Evolutionary conservation across 2,888 invertebrate genomes (phyloP).

Genomic region (Tinea semifulvella): DNA sequence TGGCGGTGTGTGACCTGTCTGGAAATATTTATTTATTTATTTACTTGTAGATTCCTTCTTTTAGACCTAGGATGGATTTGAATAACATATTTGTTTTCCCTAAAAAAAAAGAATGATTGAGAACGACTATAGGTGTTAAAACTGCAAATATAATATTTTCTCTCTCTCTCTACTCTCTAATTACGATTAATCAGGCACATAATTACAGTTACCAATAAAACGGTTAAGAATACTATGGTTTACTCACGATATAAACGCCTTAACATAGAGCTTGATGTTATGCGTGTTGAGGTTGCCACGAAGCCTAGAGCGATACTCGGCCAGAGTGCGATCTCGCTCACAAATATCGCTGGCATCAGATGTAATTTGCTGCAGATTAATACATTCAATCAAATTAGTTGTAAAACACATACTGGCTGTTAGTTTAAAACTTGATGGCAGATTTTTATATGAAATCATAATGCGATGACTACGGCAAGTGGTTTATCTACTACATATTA

Average conservation of each 20-base stretch:
- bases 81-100: no score
- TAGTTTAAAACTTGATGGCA: not conserved
- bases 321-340: conserved; percentile 78
- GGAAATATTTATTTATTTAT: no score
- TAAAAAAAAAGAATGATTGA: no score
- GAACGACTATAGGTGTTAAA: no score
- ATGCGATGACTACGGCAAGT: not conserved
- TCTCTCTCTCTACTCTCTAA: no score
- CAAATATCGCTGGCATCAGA: conserved; percentile 47
- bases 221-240: no score
- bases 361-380: conserved; percentile 54
- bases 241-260: conserved; percentile 83
- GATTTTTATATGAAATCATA: not conserved
- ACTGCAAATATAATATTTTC: no score
- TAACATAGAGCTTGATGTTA: conserved; percentile 83
- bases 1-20: no score
- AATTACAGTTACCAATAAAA: no score
- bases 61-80: no score
- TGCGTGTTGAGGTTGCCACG: conserved; percentile 79
- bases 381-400: not conserved
- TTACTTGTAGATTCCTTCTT: no score
- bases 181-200: no score
- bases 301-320: conserved; percentile 79
- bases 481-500: not conserved
- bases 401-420: not conserved